Evolutionary conservation across 2,797 vertebrate species (phyloP), one percentile per base, ranked within the genome.

Genomic region (Eulemur mongoz): DNA sequence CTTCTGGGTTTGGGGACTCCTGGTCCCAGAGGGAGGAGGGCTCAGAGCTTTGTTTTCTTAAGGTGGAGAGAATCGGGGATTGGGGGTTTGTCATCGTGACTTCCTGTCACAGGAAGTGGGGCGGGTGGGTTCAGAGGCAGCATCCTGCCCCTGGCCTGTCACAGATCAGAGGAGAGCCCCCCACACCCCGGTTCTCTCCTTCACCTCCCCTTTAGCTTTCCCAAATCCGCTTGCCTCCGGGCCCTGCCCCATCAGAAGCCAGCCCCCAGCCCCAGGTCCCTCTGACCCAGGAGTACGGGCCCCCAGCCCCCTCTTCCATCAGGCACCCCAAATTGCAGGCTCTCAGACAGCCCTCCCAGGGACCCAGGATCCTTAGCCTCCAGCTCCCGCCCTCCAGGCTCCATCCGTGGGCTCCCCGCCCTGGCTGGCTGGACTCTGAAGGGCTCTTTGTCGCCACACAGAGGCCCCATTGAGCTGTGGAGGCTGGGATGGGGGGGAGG

Each of bases 41-140:
- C 79, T 94, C 35, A 25, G 63, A 32, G 89, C 86, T 94, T 94
- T 89, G 67, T 96, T 95, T 97, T 95, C 95, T 96, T 50, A 0
- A 12, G 25, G 30, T 76, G 75, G 92, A 87, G 75, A 78, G 76
- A 83, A 91, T 69, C 96, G 70, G 80, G 67, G 90, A 76, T 86
- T 97, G 76, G 75, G 73, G 67, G 93, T 80, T 95, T 95, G 76
- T 63, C 95, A n/a, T 89, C 94, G 85, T 89, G 79, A 97, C 81
- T 98, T 98, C 98, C 98, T 98, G 97, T 91, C 93, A 79, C 97
- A 98, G 98, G 98, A 98, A 98, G 90, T 94, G 72, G 95, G 70
- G 95, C 88, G 91, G 84, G 87, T 97, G 96, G 97, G 97, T 98
- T 97, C 95, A 87, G 94, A 96, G 83, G 91, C 95, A 82, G 57